Base-by-base conservation (phyloP, 1,140 invertebrate genomes). In the Gryon sp. region DNA sequence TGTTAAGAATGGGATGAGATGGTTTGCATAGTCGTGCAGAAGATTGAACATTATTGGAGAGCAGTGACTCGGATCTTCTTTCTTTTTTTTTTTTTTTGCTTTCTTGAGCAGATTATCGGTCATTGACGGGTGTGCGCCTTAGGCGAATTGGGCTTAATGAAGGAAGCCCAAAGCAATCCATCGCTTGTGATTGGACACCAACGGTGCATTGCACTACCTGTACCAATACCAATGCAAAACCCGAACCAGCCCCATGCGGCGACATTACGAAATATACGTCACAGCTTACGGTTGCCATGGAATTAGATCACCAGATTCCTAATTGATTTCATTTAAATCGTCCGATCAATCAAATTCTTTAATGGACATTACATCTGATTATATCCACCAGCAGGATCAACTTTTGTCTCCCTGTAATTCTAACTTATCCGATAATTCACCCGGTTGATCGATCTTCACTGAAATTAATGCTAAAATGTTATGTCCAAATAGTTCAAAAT, bases 271-370 rank as follows among this genome's bases (percentile, higher is more conserved):
- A 74, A 76, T 55, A n/a, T n/a, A 66, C 72, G 43, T 48, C 41
- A 34, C 32, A 34, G 57, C 32, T 45, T 41, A 50, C 52, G n/a
- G 55, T 55, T 55, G 45, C 45, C 72, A 65, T 68, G 75, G 80
- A 66, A 70, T 74, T 79, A 32, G 75, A 41, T n/a, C n/a, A n/a
- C 70, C 57, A 52, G 77, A 74, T 45, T 50, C 76, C 79, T 85
- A 84, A 86, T 86, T 86, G 82, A 86, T 86, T 83, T 82, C 80
- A 59, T 77, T 80, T 79, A 81, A 80, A 81, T 75, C 68, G 43
- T 43, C 16, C n/a, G 36, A 46, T 76, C 40, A 43, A 59, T 70
- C 72, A 75, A 80, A 79, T 73, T 74, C 50, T 52, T 63, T 81
- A 80, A 81, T 76, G 45, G 78, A 70, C 53, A 34, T 15, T 41